Percentiles rank a stretch among this genome's conserved stretches.
Conservation (phyloP, 2,113 vertebrate species). For the Neolamprologus longior region DNA sequence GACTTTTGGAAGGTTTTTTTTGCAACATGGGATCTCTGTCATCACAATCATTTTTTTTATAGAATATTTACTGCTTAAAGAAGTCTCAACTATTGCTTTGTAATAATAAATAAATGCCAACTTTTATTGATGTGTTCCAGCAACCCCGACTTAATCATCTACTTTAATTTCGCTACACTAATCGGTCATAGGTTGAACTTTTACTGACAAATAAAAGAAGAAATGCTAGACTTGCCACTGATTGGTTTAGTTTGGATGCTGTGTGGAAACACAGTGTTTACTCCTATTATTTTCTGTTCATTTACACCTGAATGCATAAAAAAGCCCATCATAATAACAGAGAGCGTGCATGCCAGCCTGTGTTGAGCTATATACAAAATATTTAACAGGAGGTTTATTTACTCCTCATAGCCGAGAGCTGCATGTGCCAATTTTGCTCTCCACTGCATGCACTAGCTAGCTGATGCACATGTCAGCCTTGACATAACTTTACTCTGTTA, state of each 20-base stretch:
- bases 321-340: neutral
- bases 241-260: neutral
- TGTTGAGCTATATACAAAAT: conserved; percentile 27
- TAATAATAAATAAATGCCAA: neutral
- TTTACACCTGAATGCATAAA: conserved; percentile 1
- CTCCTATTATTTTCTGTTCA: neutral
- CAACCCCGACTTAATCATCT: neutral
- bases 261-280: neutral
- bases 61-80: neutral
- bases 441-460: conserved; percentile 8
- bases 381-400: conserved; percentile 38
- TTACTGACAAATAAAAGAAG: neutral
- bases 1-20: neutral
- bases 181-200: neutral
- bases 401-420: conserved; percentile 13
- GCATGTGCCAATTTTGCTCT: conserved; percentile 30
- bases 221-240: neutral
- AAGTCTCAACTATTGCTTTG: neutral
- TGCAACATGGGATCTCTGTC: neutral
- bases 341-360: neutral
- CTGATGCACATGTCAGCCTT: conserved; percentile 48
- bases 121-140: neutral
- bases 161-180: neutral
- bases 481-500: conserved; percentile 52
- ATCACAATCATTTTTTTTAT: neutral